Evolutionary conservation across 2,888 invertebrate genomes (phyloP), one percentile per base, ranked within the genome.

Genomic region (Catocala sponsa): DNA sequence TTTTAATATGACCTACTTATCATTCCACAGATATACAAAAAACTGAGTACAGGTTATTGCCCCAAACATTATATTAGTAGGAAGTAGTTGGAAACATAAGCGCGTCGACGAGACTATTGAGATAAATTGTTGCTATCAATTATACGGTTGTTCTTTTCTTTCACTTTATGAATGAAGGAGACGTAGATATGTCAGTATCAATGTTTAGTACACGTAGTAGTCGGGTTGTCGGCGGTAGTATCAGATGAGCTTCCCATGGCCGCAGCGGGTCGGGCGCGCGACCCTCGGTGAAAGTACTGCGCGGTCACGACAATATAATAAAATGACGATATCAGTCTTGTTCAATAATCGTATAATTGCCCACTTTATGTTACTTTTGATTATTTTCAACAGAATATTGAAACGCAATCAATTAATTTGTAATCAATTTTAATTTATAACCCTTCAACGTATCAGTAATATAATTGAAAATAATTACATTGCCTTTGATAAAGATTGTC

Each of bases 271-370:
- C 87, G 88, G 90, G 87, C 89, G 87, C 87, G 84, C 87, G 91
- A 86, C 86, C 88, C 87, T 82, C 81, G 91, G 93, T 90, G 93
- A 93, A 93, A 93, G 93, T 92, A 90, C 85, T 86, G 81, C 76
- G 82, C 84, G 87, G 84, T 84, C 81, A 84, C 84, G 72, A 71
- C 80, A 73, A 72, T 70, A 72, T 61, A 59, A 72, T 76, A 72
- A 79, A 76, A 74, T 74, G 46, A 52, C 71, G 70, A 74, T 77
- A 76, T 64, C 66, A 72, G 65, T 61, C 59, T 65, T 59, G 47
- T 52, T 59, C 53, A 33, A 4, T 47, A 48, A 41, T 43, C 25
- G 25, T 25, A 25, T 25, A 25, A 25, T 25, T 25, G 25, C 25
- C 25, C 25, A 25, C 25, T 55, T 55, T 55, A 32, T 49, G 12